Evolutionary conservation across 2,888 invertebrate species (phyloP).

Genomic region (Tubulanus polymorphus): DNA sequence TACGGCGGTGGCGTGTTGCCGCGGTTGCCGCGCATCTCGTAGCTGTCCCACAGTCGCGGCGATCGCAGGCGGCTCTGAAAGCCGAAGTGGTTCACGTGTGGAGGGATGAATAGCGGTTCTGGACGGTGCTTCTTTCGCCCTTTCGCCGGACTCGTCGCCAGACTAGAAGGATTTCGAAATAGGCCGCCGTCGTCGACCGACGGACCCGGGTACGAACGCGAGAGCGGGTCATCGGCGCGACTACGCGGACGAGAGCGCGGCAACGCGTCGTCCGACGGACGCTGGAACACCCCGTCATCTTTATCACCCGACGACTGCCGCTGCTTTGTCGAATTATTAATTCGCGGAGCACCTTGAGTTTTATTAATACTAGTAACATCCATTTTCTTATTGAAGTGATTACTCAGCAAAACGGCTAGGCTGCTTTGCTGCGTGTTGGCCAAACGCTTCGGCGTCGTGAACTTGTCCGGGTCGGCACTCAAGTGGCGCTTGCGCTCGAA

Average conservation of each 20-base stretch:
- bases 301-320: neutral
- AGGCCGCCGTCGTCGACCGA: conserved; percentile 75
- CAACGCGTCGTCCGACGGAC: conserved; percentile 35
- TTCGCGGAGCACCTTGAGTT: neutral
- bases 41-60: conserved; percentile 47
- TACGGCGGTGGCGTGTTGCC: conserved; percentile 62
- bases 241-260: conserved; percentile 36
- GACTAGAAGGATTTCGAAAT: conserved; percentile 70
- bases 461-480: conserved; percentile 23
- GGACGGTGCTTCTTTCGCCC: conserved; percentile 50
- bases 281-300: conserved; percentile 16
- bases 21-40: conserved; percentile 19
- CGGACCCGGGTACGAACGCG: conserved; percentile 55
- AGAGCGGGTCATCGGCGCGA: conserved; percentile 30
- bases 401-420: conserved; percentile 3
- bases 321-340: neutral
- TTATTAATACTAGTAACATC: neutral
- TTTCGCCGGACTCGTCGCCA: conserved; percentile 56
- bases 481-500: conserved; percentile 20
- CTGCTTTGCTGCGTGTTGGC: neutral
- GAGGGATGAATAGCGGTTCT: conserved; percentile 54
- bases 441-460: conserved; percentile 5
- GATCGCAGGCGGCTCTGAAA: conserved; percentile 59
- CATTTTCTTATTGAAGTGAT: neutral
- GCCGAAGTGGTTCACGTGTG: conserved; percentile 51